phyloP scores from a whole-genome alignment of 1,140 invertebrate genomes.

The Papilio polyxenes region DNA sequence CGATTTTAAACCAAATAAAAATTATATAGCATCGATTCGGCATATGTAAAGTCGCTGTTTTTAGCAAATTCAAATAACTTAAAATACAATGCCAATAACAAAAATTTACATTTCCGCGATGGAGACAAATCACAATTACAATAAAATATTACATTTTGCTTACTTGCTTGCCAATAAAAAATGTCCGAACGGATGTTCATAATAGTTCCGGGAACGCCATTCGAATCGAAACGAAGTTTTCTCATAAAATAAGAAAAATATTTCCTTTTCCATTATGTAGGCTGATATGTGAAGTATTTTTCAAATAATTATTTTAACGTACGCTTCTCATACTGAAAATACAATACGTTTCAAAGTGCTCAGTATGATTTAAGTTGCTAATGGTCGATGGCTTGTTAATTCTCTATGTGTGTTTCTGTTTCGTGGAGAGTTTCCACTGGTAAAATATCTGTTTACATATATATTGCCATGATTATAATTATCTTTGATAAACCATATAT shows the following conservation, averaged over 20 bases:
- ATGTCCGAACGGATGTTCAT: not conserved
- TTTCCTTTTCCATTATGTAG: not conserved
- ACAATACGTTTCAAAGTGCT: not conserved
- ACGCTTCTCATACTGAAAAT: not conserved
- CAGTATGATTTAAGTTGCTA: no score
- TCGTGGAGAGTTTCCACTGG: no score
- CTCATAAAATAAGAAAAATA: not conserved
- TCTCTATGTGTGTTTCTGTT: no score
- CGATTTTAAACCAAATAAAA: no score
- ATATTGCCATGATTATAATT: no score
- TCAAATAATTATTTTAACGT: not conserved
- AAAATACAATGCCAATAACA: not conserved
- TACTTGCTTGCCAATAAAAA: no score
- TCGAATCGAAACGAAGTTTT: constrained; percentile 8
- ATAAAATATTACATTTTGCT: not conserved
- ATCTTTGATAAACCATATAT: no score
- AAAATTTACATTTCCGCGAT: not conserved
- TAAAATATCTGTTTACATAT: no score
- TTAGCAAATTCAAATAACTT: no score
- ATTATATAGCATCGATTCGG: no score
- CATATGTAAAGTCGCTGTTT: no score
- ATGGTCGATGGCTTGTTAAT: no score
- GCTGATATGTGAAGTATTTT: not conserved
- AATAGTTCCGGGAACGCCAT: not conserved
- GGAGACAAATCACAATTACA: not conserved